phyloP scores from a whole-genome alignment of 2,113 vertebrate species.

The Phalacrocorax aristotelis region DNA sequence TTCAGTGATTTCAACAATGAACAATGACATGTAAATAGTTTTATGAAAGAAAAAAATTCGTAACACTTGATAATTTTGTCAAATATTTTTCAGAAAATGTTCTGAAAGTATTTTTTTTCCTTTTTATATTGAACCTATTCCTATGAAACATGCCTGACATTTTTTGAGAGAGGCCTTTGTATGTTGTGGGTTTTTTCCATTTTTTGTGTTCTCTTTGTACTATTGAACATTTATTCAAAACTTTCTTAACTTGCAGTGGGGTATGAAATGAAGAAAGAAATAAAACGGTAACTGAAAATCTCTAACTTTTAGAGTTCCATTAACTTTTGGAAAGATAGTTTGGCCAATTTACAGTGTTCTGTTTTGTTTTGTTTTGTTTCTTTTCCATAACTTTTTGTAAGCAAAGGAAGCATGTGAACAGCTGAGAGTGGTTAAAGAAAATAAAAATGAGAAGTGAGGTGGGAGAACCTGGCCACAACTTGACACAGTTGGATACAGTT shows the following conservation, averaged over 20 bases:
- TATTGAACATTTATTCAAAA: background rate
- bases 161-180: background rate
- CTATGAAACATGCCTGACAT: background rate
- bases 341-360: background rate
- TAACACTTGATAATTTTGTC: background rate
- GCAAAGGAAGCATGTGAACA: background rate
- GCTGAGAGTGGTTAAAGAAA: background rate
- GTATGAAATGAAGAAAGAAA: background rate
- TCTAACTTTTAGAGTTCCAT: background rate
- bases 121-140: background rate
- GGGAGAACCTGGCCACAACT: background rate
- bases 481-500: background rate
- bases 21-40: background rate
- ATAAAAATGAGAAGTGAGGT: background rate
- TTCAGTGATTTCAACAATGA: background rate
- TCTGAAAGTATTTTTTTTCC: background rate
- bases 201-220: background rate
- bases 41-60: background rate
- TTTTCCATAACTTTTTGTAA: background rate
- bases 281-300: background rate
- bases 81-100: background rate
- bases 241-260: background rate
- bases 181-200: accelerated
- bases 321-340: background rate
- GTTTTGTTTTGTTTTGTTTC: background rate